Evolutionary conservation across 2,888 invertebrate genomes (phyloP).

Genomic region (Spilosoma lubricipeda): DNA sequence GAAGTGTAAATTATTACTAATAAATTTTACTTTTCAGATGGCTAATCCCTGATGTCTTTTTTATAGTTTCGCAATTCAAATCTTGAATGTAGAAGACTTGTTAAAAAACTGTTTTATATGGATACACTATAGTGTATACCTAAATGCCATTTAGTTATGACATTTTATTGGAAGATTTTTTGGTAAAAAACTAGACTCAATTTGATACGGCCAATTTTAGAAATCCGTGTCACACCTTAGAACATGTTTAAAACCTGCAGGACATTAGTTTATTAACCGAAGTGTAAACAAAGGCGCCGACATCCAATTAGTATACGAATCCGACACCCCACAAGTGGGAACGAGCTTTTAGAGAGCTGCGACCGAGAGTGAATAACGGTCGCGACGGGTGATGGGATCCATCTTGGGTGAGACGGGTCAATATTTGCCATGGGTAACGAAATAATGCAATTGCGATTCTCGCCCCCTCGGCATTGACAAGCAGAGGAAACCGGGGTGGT

Average conservation of each 20-base stretch:
- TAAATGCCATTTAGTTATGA: slow-evolving; percentile 17
- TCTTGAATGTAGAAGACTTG: not conserved
- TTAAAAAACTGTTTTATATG: not conserved
- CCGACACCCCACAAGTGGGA: too few species aligned
- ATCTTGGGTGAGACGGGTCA: too few species aligned
- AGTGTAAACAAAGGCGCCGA: too few species aligned
- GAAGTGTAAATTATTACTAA: not conserved
- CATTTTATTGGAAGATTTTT: slow-evolving; percentile 21
- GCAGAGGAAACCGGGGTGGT: too few species aligned
- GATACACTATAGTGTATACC: slow-evolving; percentile 19
- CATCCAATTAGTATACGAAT: too few species aligned
- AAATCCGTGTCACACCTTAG: slow-evolving; percentile 30
- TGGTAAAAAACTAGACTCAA: slow-evolving; percentile 26
- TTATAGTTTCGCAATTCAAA: not conserved
- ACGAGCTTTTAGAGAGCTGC: too few species aligned
- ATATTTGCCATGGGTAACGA: too few species aligned
- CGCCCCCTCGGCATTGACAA: too few species aligned
- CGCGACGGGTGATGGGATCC: too few species aligned
- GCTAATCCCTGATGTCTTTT: not conserved
- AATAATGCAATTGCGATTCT: too few species aligned
- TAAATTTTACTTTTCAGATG: not conserved
- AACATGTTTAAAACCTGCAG: slow-evolving; percentile 11
- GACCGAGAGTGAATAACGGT: too few species aligned
- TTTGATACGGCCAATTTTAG: slow-evolving; percentile 18
- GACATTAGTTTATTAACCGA: not conserved